Percentiles rank a stretch among this genome's conserved stretches.
Conservation (phyloP, 2,113 vertebrate species). For the Merops nubicus region DNA sequence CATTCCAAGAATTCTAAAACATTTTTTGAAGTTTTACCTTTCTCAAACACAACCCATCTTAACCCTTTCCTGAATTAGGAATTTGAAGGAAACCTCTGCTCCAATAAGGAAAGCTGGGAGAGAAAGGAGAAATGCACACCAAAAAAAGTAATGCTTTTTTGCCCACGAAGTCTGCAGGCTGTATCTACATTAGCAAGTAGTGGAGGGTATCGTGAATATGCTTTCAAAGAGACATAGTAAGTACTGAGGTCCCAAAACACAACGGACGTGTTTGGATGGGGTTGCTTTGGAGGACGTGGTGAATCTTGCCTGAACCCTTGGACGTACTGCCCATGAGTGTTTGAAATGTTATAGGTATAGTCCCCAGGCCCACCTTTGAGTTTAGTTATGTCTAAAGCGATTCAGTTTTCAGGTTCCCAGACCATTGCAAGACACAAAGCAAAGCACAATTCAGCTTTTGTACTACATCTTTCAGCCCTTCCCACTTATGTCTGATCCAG, state of each 20-base stretch:
- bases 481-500: neutral
- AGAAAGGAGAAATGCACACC: neutral
- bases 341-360: fast-evolving
- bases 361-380: neutral
- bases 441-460: neutral
- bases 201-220: neutral
- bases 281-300: neutral
- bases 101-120: neutral
- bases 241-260: neutral
- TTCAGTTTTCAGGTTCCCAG: neutral
- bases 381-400: neutral
- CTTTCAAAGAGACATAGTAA: neutral
- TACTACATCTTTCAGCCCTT: neutral
- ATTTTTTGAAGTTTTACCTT: neutral
- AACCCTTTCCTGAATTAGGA: neutral
- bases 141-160: fast-evolving
- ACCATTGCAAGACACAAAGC: neutral
- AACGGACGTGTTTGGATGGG: neutral
- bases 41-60: neutral
- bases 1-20: neutral
- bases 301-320: neutral
- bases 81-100: neutral
- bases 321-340: fast-evolving
- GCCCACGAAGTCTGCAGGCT: fast-evolving
- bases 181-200: neutral